Percentiles rank a stretch among this genome's conserved stretches.
phyloP scores from a whole-genome alignment of 2,113 vertebrate species.

The Alethe castanea region DNA sequence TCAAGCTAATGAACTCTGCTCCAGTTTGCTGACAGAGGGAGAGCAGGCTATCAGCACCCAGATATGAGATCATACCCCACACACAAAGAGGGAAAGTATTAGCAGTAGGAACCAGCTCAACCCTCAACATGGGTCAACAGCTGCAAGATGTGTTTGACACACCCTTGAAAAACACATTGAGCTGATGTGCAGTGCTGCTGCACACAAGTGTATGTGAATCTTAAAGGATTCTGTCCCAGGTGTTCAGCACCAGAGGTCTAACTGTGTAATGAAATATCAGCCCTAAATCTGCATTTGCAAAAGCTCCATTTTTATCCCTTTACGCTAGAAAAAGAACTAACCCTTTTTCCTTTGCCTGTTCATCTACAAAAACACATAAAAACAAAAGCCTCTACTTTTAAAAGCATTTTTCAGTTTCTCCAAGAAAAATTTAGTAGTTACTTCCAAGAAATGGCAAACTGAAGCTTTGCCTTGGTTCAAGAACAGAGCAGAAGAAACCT shows the following conservation, averaged over 20 bases:
- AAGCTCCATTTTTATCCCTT: background rate
- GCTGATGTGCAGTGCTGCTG: background rate
- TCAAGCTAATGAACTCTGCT: background rate
- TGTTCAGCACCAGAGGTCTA: background rate
- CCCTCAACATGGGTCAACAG: background rate
- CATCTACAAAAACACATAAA: background rate
- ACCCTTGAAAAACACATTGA: background rate
- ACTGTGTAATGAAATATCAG: background rate
- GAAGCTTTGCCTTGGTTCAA: background rate
- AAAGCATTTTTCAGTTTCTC: background rate
- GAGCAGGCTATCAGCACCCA: background rate
- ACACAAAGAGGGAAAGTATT: background rate
- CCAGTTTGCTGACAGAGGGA: background rate
- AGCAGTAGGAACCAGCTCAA: background rate
- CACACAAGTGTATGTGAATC: background rate
- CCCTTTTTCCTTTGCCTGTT: background rate
- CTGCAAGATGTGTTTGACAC: background rate
- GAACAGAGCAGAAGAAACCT: background rate
- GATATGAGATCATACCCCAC: background rate
- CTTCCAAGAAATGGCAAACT: background rate
- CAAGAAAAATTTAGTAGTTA: background rate
- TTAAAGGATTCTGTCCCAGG: background rate
- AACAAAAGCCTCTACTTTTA: background rate
- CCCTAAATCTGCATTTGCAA: background rate
- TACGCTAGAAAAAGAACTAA: background rate